Conservation (phyloP, 2,888 invertebrate genomes). For the Drosophila paracracens region DNA sequence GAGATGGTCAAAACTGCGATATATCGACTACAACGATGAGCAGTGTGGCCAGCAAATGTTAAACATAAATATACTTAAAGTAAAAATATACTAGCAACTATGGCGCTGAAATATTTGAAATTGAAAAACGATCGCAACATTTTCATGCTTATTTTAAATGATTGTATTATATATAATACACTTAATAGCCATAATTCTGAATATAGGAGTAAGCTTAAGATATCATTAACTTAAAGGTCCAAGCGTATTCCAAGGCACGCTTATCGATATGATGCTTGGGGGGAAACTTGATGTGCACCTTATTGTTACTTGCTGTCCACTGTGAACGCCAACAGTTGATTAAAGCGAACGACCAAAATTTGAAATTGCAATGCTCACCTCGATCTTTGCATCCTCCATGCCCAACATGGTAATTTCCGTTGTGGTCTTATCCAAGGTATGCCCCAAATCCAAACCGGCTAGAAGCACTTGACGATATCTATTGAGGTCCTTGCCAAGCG, state of each 20-base stretch:
- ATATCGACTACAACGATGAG: constrained; percentile 7
- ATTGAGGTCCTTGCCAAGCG: constrained; percentile 75
- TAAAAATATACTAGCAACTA: constrained; percentile 7
- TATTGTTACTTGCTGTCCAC: constrained; percentile 73
- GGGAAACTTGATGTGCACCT: constrained; percentile 81
- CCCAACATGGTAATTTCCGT: constrained; percentile 86
- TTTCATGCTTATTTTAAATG: not conserved
- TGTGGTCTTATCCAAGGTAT: constrained; percentile 34
- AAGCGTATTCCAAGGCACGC: constrained; percentile 80
- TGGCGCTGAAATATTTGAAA: not conserved
- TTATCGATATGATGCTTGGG: constrained; percentile 83
- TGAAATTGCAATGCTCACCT: constrained; percentile 46
- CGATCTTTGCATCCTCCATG: constrained; percentile 76
- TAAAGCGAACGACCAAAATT: not conserved
- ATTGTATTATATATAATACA: not conserved
- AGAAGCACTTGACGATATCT: constrained; percentile 54
- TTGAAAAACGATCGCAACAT: not conserved
- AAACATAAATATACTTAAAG: not conserved
- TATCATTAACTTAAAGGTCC: constrained; percentile 84
- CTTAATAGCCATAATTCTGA: not conserved
- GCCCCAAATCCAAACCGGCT: constrained; percentile 62
- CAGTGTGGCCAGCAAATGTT: constrained; percentile 14
- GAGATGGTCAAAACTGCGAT: constrained; percentile 19
- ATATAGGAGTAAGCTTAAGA: not conserved
- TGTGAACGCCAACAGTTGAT: constrained; percentile 61